phyloP scores from a whole-genome alignment of 2,797 vertebrate species.

The Tarsius wallacei region DNA sequence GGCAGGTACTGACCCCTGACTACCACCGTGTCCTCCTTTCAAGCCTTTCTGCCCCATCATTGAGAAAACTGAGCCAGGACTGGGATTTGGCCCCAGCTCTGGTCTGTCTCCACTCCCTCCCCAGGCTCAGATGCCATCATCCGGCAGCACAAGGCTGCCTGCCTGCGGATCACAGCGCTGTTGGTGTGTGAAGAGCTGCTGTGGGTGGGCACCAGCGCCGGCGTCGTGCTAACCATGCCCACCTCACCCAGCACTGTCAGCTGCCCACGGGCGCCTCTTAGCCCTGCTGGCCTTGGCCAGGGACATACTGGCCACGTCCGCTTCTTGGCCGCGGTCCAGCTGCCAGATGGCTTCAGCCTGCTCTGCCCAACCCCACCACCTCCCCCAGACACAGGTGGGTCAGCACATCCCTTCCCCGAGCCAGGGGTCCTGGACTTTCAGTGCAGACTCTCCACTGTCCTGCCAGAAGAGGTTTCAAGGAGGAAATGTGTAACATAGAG shows the following conservation, averaged over 20 bases:
- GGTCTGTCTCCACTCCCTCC: not conserved
- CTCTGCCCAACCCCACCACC: slow-evolving; percentile 91
- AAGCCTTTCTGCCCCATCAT: not conserved
- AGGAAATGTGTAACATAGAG: not conserved
- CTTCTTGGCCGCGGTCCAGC: slow-evolving; percentile 97
- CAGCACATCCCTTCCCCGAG: not conserved
- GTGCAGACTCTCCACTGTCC: not conserved
- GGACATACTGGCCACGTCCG: slow-evolving; percentile 99
- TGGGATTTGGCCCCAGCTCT: not conserved
- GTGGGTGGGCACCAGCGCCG: slow-evolving; percentile 98
- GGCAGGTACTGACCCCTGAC: slow-evolving; percentile 91
- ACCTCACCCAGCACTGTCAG: slow-evolving; percentile 92
- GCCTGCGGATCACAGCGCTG: slow-evolving; percentile 97
- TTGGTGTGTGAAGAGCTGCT: slow-evolving; percentile 97
- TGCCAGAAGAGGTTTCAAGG: not conserved
- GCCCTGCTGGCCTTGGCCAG: slow-evolving; percentile 96
- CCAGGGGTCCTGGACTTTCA: not conserved
- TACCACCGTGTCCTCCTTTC: not conserved
- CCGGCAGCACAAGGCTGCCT: slow-evolving; percentile 99
- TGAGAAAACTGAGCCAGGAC: not conserved
- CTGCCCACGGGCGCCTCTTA: slow-evolving; percentile 90
- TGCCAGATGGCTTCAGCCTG: slow-evolving; percentile 95
- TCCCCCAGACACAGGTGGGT: slow-evolving; percentile 76
- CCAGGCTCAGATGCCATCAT: slow-evolving; percentile 98
- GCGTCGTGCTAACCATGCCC: slow-evolving; percentile 96